Percentiles rank a stretch among this genome's conserved stretches.
These are phyloP conservation scores for Synergus itoensis DNA, from an alignment of 2,888 invertebrate species.

Conservation along the genomic window DNA sequence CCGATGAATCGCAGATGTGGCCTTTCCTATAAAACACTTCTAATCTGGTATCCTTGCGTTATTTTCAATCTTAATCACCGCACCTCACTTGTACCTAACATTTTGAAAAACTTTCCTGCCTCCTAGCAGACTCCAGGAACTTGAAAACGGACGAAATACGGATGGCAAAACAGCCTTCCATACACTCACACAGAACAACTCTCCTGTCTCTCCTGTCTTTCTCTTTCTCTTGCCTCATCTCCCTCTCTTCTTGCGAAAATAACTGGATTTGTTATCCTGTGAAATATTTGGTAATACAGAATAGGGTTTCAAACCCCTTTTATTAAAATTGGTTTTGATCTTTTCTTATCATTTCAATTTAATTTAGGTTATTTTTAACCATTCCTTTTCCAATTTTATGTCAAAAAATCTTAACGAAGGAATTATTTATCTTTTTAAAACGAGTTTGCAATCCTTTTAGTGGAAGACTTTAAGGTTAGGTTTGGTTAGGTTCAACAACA, in stretches of 20 bases:
- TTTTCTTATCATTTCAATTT: neutral
- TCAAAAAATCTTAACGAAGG: neutral
- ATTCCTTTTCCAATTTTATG: neutral
- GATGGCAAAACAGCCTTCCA: slow-evolving; percentile 20
- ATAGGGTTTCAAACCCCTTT: slow-evolving; percentile 8
- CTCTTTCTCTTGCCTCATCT: slow-evolving; percentile 34
- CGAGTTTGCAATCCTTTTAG: neutral
- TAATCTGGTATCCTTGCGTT: slow-evolving; percentile 15
- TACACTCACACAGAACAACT: neutral
- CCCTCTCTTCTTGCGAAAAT: slow-evolving; percentile 20
- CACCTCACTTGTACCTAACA: slow-evolving; percentile 36
- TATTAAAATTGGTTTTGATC: neutral
- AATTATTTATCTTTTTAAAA: neutral
- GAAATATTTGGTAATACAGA: neutral
- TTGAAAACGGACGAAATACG: slow-evolving; percentile 38
- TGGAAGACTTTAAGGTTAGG: neutral
- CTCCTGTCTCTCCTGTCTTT: neutral
- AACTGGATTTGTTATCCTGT: slow-evolving; percentile 20
- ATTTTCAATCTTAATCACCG: slow-evolving; percentile 39
- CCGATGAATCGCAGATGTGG: slow-evolving; percentile 32
- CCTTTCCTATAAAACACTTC: slow-evolving; percentile 42
- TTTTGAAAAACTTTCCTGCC: slow-evolving; percentile 40
- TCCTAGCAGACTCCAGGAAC: slow-evolving; percentile 27
- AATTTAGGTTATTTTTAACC: neutral
- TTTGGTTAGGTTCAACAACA: neutral